Base-by-base conservation (phyloP, 92 coral and sea anemone genomes). In the Actinostola sp. region DNA sequence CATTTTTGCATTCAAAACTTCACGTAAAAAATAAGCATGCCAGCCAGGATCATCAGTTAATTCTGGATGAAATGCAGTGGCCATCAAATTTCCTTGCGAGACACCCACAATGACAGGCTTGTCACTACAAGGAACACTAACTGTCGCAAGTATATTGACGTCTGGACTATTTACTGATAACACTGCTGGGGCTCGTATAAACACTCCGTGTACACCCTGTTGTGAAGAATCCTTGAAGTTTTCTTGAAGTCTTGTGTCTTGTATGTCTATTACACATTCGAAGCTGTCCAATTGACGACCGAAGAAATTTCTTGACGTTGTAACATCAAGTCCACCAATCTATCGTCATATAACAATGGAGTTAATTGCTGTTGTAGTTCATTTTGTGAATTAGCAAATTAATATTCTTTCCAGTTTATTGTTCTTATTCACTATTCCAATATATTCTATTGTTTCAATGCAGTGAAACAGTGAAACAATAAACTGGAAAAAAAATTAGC, bases 41-140 rank as follows among this genome's bases (percentile, higher is more conserved):
- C 97, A 94, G 33, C 92, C 83, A 2, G 84, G 70, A 50, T 94
- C 97, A 10, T 94, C 98, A 52, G 98, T 94, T 49, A 94, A 72
- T 59, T 94, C 98, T 23, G 98, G 98, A 64, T 94, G 98, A 75
- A 94, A 94, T 29, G 98, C 98, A 52, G 97, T 86, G 20, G 81
- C 97, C 57, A 94, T 91, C 30, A 92, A 51, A 65, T 94, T 88
- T 14, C 77, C 81, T 53, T 94, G 97, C 25, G 82, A 79, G 24
- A 94, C 98, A 1, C 89, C 98, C 8, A 94, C 98, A 80, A 94
- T 74, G n/a, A 94, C 97, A 15, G 96, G 92, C 63, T 88, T 67
- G 0, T 80, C 92, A 41, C 62, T 71, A 42, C 67, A 39, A 2
- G 87, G 96, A 26, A 70, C 15, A 29, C 76, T 55, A 3, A 94